Evolutionary conservation across 2,113 vertebrate genomes (phyloP), one percentile per base, ranked within the genome.

Genomic region (Mus spicilegus): DNA sequence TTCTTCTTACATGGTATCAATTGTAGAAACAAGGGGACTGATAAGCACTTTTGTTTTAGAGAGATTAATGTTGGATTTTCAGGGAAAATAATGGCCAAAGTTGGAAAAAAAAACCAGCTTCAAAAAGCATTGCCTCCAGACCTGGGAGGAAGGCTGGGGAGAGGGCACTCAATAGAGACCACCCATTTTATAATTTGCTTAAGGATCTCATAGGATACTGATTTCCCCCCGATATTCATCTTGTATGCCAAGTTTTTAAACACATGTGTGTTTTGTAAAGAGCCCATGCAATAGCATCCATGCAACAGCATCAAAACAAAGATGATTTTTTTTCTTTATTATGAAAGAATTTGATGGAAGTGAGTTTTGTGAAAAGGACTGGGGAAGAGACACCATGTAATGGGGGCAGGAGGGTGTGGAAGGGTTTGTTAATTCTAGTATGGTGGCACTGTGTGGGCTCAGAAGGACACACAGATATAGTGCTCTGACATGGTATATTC

Each of bases 1-100:
- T 97, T 96, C 95, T 96, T 96, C 49, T 96, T 96, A 85, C 91
- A 89, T 87, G 84, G 95, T 97, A 95, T 96, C 93, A 93, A 67
- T 96, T 95, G 92, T 88, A 94, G 80, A 96, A 96, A 96, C 78
- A 54, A 96, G 75, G 72, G 16, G 46, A 70, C 67, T 91, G 69
- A 91, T 95, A 96, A 95, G 95, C 84, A 73, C 73, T 88, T 95
- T 93, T 49, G 80, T 73, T 78, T 63, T 89, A 42, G 33, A 5
- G 78, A 49, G 30, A 61, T n/a, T 7, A 33, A 76, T 91, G 20
- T 54, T 93, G 75, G 28, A 85, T 97, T 24, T 93, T 95, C 36
- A 92, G 69, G 91, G 63, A 91, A 94, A 86, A 88, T 17, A 58
- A 7, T 89, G 69, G 94, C 16, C 58, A 91, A 96, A 96, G 93